Conservation (phyloP, 1,140 invertebrate genomes). For the Lanistes nyassanus region DNA sequence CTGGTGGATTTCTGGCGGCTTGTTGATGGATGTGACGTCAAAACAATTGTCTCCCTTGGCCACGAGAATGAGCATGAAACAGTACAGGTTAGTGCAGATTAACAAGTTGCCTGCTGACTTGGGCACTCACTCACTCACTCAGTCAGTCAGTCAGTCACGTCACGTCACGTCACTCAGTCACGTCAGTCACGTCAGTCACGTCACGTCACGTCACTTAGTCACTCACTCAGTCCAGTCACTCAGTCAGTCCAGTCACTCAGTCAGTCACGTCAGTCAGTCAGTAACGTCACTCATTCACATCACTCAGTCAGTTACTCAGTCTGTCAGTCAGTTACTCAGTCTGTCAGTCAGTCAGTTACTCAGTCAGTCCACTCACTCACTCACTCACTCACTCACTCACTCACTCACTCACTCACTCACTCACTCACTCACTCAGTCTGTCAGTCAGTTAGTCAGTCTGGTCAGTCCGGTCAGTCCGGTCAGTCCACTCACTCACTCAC, state of each 20-base stretch:
- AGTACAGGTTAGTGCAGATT: no score
- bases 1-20: constrained; percentile 59
- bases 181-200: no score
- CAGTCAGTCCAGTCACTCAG: no score
- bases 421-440: constrained; percentile 3
- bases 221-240: no score
- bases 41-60: constrained; percentile 40
- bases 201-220: no score
- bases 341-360: background rate
- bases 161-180: no score
- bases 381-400: background rate
- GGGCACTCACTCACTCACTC: no score
- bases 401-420: background rate
- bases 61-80: background rate
- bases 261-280: background rate
- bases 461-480: no score
- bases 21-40: constrained; percentile 48
- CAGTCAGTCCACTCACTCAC: background rate
- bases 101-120: no score
- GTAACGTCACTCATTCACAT: background rate
- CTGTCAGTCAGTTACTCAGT: background rate
- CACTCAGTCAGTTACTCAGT: background rate
- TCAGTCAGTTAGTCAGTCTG: constrained; percentile 5
- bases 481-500: constrained; percentile 7
- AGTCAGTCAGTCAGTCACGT: no score